Conservation (phyloP, 2,888 invertebrate species). For the Lypha dubia region DNA sequence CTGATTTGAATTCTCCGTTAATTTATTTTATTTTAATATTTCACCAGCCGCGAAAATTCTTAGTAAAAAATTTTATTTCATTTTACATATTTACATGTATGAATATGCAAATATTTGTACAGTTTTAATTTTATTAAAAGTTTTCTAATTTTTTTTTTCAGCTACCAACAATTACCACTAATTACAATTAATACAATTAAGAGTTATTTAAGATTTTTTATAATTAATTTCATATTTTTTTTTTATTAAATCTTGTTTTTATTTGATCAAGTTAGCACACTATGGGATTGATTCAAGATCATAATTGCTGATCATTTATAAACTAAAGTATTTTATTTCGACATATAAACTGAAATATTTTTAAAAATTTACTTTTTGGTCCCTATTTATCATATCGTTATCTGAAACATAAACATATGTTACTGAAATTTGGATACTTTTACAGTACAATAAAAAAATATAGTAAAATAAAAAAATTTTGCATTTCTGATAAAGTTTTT, state of each 20-base stretch:
- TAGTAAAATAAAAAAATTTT: too few relatives aligned
- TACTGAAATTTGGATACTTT: too few relatives aligned
- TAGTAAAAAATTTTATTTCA: conserved; percentile 60
- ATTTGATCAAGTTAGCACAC: background rate
- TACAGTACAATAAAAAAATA: too few relatives aligned
- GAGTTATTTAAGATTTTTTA: conserved; percentile 7
- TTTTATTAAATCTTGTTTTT: background rate
- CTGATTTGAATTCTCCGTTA: conserved; percentile 52
- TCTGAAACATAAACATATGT: too few relatives aligned
- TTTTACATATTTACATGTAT: conserved; percentile 43
- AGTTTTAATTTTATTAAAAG: conserved; percentile 40
- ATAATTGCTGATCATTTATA: too few relatives aligned
- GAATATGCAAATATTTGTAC: conserved; percentile 64
- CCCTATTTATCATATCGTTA: too few relatives aligned
- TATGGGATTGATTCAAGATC: background rate
- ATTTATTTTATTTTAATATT: conserved; percentile 62
- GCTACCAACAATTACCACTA: conserved; percentile 4
- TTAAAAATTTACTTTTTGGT: too few relatives aligned
- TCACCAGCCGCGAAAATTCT: conserved; percentile 67
- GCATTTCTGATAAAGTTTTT: too few relatives aligned
- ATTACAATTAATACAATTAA: conserved; percentile 43
- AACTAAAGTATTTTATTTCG: too few relatives aligned
- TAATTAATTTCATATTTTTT: conserved; percentile 22
- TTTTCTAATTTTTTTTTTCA: background rate
- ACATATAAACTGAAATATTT: too few relatives aligned